phyloP scores from a whole-genome alignment of 1,140 invertebrate genomes.

The Leptoteleia sp. region DNA sequence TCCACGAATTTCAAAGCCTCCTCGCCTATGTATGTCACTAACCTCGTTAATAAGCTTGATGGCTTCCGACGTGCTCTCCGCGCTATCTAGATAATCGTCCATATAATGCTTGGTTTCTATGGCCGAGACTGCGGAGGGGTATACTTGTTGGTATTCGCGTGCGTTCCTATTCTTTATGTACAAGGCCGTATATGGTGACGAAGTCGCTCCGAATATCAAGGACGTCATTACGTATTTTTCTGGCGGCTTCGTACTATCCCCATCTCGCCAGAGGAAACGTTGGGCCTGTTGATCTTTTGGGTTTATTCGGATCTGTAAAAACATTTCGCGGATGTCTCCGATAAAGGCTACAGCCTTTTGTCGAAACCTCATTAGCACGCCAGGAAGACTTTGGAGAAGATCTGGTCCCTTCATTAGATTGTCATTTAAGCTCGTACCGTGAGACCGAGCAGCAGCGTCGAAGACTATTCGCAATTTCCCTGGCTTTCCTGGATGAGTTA shows the following conservation, averaged over 20 bases:
- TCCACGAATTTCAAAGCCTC: conserved; percentile 46
- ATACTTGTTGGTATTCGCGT: background rate
- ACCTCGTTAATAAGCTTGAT: conserved; percentile 18
- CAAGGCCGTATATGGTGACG: conserved; percentile 68
- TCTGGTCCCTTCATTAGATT: conserved; percentile 1
- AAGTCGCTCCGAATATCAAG: conserved; percentile 72
- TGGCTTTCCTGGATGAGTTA: conserved; percentile 3
- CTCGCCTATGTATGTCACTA: conserved; percentile 1
- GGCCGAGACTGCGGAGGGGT: conserved; percentile 2
- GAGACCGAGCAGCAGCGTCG: conserved; percentile 33
- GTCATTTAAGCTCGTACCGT: conserved; percentile 60
- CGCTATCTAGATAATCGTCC: conserved; percentile 40
- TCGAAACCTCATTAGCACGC: conserved; percentile 11
- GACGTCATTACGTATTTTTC: conserved; percentile 69
- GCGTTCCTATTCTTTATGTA: conserved; percentile 73
- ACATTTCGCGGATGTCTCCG: conserved; percentile 75
- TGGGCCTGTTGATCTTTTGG: conserved; percentile 64
- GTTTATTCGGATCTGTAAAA: conserved; percentile 68
- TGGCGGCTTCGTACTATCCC: conserved; percentile 24
- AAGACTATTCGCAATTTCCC: conserved; percentile 1
- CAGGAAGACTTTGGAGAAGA: background rate
- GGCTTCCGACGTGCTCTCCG: conserved; percentile 14
- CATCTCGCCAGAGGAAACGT: conserved; percentile 69
- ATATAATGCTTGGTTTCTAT: conserved; percentile 26
- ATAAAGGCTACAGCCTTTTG: conserved; percentile 68